Evolutionary conservation across 1,140 invertebrate genomes (phyloP).

Genomic region (Oryzaephilus surinamensis): DNA sequence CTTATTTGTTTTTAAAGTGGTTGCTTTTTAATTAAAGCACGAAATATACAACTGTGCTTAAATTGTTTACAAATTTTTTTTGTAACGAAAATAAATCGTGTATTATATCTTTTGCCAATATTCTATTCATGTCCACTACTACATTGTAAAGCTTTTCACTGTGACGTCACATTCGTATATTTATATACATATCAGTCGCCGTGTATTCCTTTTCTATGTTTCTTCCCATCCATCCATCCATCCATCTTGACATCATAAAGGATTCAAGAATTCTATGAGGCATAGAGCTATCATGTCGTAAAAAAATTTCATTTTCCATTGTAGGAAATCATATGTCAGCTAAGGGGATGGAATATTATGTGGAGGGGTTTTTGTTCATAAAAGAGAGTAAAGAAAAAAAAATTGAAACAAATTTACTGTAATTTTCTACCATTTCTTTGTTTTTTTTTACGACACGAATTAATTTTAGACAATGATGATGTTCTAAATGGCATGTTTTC

Average conservation of each 20-base stretch:
- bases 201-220: too few relatives aligned
- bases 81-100: too few relatives aligned
- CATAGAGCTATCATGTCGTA: constrained; percentile 10
- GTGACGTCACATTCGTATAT: too few relatives aligned
- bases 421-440: not conserved
- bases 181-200: too few relatives aligned
- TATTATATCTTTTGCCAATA: constrained; percentile 1
- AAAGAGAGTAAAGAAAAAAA: not conserved
- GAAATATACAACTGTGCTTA: too few relatives aligned
- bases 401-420: not conserved
- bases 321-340: constrained; percentile 13
- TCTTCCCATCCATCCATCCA: too few relatives aligned
- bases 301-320: constrained; percentile 17
- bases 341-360: too few relatives aligned
- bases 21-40: not conserved
- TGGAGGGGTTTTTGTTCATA: too few relatives aligned
- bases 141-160: constrained; percentile 9
- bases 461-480: not conserved
- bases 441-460: not conserved
- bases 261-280: constrained; percentile 7
- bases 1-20: not conserved
- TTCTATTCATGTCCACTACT: constrained; percentile 20
- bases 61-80: too few relatives aligned
- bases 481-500: not conserved
- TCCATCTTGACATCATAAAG: constrained; percentile 12